Percentiles rank a stretch among this genome's conserved stretches.
Evolutionary conservation across 2,797 vertebrate species (phyloP).

Genomic region (Myripristis jacobus): DNA sequence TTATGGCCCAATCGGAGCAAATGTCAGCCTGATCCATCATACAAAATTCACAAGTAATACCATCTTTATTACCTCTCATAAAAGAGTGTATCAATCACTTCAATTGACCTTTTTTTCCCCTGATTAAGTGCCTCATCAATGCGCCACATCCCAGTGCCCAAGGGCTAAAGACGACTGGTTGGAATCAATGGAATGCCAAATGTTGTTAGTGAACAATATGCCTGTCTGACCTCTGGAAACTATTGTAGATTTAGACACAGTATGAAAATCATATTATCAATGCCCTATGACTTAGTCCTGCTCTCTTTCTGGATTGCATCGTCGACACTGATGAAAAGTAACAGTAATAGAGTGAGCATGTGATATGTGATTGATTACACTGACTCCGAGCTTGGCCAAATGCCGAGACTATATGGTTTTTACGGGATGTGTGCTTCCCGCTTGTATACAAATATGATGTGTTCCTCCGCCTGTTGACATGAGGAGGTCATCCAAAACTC

Average conservation of each 20-base stretch:
- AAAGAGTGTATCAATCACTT: slow-evolving; percentile 79
- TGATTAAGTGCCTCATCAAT: slow-evolving; percentile 77
- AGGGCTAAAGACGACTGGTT: slow-evolving; percentile 59
- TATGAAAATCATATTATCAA: no score
- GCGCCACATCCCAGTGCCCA: slow-evolving; percentile 60
- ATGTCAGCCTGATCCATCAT: slow-evolving; percentile 77
- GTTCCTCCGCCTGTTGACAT: slow-evolving; percentile 31
- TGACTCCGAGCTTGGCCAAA: slow-evolving; percentile 40
- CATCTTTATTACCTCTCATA: slow-evolving; percentile 69
- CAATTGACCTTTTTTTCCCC: slow-evolving; percentile 74
- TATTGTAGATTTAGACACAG: no score
- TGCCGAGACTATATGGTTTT: slow-evolving; percentile 41
- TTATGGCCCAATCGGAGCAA: slow-evolving; percentile 68
- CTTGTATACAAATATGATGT: slow-evolving; percentile 35
- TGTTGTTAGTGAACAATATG: slow-evolving; percentile 74
- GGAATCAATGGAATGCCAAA: slow-evolving; percentile 78
- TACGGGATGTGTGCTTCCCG: slow-evolving; percentile 23
- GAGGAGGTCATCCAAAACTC: slow-evolving; percentile 24
- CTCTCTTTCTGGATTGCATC: slow-evolving; percentile 70
- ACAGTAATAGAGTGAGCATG: slow-evolving; percentile 60
- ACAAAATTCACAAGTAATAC: slow-evolving; percentile 74
- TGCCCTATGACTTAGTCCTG: slow-evolving; percentile 67
- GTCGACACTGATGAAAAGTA: slow-evolving; percentile 57
- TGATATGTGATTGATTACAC: slow-evolving; percentile 53
- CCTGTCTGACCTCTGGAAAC: no score